Percentiles rank a stretch among this genome's conserved stretches.
phyloP scores from a whole-genome alignment of 2,797 vertebrate genomes.

The Anisognathus igniventris region DNA sequence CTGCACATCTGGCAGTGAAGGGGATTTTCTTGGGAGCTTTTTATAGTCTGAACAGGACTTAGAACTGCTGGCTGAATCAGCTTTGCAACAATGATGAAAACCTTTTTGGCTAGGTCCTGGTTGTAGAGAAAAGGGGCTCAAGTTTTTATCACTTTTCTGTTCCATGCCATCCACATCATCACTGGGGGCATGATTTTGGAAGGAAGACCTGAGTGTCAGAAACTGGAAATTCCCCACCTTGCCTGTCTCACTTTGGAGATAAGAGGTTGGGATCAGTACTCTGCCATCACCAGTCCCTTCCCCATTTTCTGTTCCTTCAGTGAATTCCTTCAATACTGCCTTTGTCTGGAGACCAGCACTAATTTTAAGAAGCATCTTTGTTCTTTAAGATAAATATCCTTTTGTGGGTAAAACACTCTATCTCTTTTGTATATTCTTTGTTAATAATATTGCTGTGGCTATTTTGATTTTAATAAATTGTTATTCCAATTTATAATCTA shows the following conservation, averaged over 20 bases:
- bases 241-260: background rate
- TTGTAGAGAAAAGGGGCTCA: background rate
- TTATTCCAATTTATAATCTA: background rate
- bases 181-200: fast-evolving
- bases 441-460: background rate
- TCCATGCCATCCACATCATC: background rate
- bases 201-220: fast-evolving
- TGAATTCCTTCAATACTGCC: background rate
- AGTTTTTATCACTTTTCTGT: background rate
- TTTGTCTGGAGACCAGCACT: background rate
- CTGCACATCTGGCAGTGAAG: background rate
- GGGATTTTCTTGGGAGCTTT: background rate
- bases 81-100: background rate
- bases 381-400: background rate
- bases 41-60: background rate
- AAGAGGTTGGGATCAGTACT: background rate
- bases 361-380: background rate
- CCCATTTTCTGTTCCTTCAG: background rate
- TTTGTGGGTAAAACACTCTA: background rate
- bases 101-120: background rate
- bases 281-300: fast-evolving
- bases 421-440: background rate
- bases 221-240: background rate
- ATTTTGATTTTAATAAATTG: background rate
- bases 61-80: background rate